These are phyloP conservation scores for Orchestia grillus DNA, from an alignment of 1,140 invertebrate genomes.

Conservation along the genomic window DNA sequence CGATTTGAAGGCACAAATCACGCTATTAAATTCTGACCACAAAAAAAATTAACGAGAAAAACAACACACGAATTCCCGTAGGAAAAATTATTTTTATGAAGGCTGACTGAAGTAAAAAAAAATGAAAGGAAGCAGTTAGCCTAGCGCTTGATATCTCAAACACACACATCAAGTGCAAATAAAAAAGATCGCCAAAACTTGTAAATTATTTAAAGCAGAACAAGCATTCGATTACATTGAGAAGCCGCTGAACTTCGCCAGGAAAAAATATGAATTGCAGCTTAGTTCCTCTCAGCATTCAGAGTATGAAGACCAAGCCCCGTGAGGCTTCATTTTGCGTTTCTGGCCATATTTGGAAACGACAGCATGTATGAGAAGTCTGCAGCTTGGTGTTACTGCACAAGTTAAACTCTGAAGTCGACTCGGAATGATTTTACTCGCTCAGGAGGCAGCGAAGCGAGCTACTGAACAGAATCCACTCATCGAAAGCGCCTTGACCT, in stretches of 20 bases:
- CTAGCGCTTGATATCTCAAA: neutral
- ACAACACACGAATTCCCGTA: neutral
- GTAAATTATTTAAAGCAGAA: neutral
- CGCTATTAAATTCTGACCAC: neutral
- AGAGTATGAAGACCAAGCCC: neutral
- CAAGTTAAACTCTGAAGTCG: neutral
- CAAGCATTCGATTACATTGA: neutral
- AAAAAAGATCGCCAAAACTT: neutral
- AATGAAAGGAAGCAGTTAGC: neutral
- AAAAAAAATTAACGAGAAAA: neutral
- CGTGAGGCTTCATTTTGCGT: neutral
- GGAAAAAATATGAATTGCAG: neutral
- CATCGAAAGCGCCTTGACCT: slow-evolving; percentile 18
- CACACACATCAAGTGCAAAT: neutral
- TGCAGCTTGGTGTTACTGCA: neutral
- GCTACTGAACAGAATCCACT: neutral
- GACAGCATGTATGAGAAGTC: neutral
- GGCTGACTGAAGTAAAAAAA: neutral
- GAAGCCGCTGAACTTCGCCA: neutral
- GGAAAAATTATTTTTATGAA: no score
- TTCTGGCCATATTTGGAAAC: neutral
- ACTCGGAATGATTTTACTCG: neutral
- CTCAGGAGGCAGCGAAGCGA: neutral
- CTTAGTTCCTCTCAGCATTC: neutral
- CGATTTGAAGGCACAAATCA: neutral